Evolutionary conservation across 2,797 vertebrate species (phyloP).

Genomic region (Enteromius anoplus): DNA sequence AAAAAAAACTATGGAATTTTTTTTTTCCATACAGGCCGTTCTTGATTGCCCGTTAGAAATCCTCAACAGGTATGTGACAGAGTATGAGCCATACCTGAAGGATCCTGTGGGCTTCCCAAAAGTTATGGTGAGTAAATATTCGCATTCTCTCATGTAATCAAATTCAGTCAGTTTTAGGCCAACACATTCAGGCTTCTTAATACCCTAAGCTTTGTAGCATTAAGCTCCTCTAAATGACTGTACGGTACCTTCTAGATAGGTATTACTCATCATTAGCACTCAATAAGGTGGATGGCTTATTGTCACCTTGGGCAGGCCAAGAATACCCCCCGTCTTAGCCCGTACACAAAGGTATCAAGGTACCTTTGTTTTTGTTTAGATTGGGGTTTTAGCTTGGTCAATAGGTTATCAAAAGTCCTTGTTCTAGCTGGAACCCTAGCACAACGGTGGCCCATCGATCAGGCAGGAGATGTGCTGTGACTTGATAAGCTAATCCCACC

Average conservation of each 20-base stretch:
- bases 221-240: conserved; percentile 35
- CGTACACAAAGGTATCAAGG: background rate
- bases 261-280: conserved; percentile 72
- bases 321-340: conserved; percentile 11
- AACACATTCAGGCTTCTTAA: conserved; percentile 37
- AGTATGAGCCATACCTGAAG: conserved; percentile 88
- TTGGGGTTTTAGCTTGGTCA: conserved; percentile 66
- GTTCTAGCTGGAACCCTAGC: conserved; percentile 66
- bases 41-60: conserved; percentile 85
- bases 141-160: conserved; percentile 30
- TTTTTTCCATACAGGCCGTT: conserved; percentile 76
- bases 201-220: background rate
- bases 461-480: conserved; percentile 69
- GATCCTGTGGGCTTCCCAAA: conserved; percentile 89
- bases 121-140: conserved; percentile 82
- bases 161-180: conserved; percentile 54
- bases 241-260: conserved; percentile 58
- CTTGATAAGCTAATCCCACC: conserved; percentile 82
- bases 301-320: conserved; percentile 44
- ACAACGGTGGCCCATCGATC: conserved; percentile 78
- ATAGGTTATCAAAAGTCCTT: conserved; percentile 83
- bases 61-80: conserved; percentile 83
- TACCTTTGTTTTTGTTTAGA: conserved; percentile 63
- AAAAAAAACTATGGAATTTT: background rate
- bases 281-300: conserved; percentile 54